A percentile compares a stretch with the other conserved stretches of the same genome.
Evolutionary conservation across 2,113 vertebrate genomes (phyloP).

Genomic region (Vulpes ferrilata): DNA sequence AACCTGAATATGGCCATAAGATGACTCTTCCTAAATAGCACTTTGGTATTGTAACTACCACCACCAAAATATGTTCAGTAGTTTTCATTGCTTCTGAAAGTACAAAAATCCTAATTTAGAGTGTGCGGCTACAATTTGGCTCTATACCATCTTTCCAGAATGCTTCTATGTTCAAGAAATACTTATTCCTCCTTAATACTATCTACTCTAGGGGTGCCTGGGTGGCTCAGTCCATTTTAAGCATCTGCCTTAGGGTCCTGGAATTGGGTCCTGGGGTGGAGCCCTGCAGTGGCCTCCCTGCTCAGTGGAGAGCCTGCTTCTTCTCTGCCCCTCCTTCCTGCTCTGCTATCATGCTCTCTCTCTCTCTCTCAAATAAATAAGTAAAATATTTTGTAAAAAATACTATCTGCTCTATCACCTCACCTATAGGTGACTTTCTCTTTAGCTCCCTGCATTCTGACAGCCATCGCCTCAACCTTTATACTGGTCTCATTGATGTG

Average conservation of each 20-base stretch:
- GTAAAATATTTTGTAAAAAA: not conserved
- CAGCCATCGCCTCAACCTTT: not conserved
- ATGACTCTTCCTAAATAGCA: not conserved
- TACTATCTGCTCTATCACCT: not conserved
- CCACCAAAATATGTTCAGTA: not conserved
- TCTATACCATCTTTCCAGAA: not conserved
- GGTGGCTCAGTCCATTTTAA: too few species aligned
- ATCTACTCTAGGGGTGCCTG: not conserved
- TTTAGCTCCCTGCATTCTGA: not conserved
- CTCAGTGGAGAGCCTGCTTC: too few species aligned
- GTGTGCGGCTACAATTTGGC: not conserved
- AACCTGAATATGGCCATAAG: not conserved
- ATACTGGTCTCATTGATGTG: not conserved
- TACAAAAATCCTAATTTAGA: not conserved
- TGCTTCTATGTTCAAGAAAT: not conserved
- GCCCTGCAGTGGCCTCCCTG: too few species aligned
- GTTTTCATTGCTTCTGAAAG: not conserved
- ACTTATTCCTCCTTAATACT: not conserved
- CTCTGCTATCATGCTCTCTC: too few species aligned
- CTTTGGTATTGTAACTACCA: not conserved
- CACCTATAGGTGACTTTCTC: not conserved
- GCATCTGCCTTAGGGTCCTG: too few species aligned
- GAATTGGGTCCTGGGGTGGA: too few species aligned
- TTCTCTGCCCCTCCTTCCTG: too few species aligned
- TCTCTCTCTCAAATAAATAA: too few species aligned